Conservation (phyloP, 2,113 vertebrate species). For the Catagonus wagneri region DNA sequence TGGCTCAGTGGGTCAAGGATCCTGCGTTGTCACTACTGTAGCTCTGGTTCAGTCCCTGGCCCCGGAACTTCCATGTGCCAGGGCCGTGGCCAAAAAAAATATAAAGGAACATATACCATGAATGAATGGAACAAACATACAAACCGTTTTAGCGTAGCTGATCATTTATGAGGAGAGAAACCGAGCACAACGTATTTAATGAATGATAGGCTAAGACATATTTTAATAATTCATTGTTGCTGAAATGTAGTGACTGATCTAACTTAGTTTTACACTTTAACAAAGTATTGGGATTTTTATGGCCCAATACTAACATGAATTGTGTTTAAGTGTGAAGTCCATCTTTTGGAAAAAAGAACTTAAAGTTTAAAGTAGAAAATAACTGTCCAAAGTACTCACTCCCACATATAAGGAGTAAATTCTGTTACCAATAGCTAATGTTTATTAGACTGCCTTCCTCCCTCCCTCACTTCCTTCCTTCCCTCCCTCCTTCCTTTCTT, state of each 20-base stretch:
- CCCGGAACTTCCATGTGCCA: too few relatives aligned
- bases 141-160: not conserved
- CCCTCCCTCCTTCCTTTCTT: not conserved
- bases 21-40: too few relatives aligned
- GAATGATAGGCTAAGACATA: not conserved
- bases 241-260: conserved; percentile 3
- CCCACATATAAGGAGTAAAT: not conserved
- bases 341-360: not conserved
- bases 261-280: not conserved
- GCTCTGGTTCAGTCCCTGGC: too few relatives aligned
- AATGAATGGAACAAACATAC: not conserved
- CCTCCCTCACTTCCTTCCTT: not conserved
- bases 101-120: not conserved
- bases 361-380: conserved; percentile 30
- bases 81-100: not conserved
- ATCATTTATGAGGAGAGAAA: not conserved
- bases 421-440: not conserved
- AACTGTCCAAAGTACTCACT: not conserved
- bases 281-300: not conserved
- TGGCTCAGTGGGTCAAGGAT: too few relatives aligned
- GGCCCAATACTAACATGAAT: not conserved
- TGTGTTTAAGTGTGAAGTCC: not conserved
- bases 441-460: not conserved
- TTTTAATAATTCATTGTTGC: conserved; percentile 21
- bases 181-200: not conserved